Percentiles rank a stretch among this genome's conserved stretches.
phyloP scores from a whole-genome alignment of 2,113 vertebrate species.

The Callithrix jacchus region DNA sequence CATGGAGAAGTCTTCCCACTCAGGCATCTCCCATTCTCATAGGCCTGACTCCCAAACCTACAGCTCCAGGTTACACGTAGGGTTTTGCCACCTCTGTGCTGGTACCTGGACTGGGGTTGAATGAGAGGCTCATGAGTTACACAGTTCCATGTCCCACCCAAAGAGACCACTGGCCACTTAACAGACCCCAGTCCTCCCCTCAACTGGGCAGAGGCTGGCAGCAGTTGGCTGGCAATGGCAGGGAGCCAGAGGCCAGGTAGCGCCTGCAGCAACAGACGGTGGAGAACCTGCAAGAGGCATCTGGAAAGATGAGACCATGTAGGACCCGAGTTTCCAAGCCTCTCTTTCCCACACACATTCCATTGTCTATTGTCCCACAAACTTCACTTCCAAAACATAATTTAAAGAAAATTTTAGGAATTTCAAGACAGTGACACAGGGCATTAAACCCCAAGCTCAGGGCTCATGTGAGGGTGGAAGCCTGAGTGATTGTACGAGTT shows the following conservation, averaged over 20 bases:
- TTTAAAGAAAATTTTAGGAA: background rate
- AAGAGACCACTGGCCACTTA: no score
- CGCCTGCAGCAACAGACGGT: accelerated
- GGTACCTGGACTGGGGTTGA: accelerated
- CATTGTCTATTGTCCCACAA: background rate
- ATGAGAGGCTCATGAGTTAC: background rate
- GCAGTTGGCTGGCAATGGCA: background rate
- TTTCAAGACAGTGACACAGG: background rate
- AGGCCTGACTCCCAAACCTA: background rate
- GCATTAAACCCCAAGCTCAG: background rate
- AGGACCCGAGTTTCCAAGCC: background rate
- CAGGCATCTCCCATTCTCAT: background rate
- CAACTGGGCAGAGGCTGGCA: background rate
- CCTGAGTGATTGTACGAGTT: no score
- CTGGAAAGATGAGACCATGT: background rate
- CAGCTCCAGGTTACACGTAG: background rate
- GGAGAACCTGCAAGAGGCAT: background rate
- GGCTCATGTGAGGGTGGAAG: background rate
- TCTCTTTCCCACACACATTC: background rate
- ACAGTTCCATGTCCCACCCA: background rate
- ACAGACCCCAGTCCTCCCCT: background rate
- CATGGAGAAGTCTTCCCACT: background rate
- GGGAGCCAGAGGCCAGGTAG: background rate
- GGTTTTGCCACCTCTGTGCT: background rate
- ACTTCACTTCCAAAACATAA: background rate